phyloP scores from a whole-genome alignment of 1,140 invertebrate genomes.

The Daktulosphaira vitifoliae region DNA sequence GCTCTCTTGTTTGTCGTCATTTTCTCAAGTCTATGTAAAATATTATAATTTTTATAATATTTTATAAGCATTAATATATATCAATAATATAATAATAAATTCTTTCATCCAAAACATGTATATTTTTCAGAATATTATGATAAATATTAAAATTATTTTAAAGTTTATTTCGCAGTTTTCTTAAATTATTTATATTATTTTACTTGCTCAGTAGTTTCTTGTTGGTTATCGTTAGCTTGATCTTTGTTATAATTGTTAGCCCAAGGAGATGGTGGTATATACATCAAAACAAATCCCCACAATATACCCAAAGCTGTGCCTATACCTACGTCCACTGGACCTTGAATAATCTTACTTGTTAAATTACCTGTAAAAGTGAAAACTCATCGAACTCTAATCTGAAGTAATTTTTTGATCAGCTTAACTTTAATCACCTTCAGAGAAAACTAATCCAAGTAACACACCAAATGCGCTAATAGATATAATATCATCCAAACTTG shows the following conservation, averaged over 20 bases:
- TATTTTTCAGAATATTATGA: too few relatives aligned
- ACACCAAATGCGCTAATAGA: conserved; percentile 67
- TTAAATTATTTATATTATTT: too few relatives aligned
- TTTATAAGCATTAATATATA: too few relatives aligned
- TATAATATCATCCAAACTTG: conserved; percentile 67
- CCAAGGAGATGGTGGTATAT: conserved; percentile 42
- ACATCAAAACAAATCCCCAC: conserved; percentile 46
- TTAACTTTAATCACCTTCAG: conserved; percentile 47
- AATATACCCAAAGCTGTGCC: conserved; percentile 47
- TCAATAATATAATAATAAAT: too few relatives aligned
- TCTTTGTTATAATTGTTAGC: neutral
- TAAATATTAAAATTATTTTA: too few relatives aligned
- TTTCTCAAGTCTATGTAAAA: neutral
- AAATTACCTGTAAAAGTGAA: conserved; percentile 35
- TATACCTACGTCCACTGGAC: conserved; percentile 49
- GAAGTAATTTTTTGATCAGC: too few relatives aligned
- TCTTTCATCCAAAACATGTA: too few relatives aligned
- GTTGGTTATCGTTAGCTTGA: neutral
- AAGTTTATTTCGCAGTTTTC: too few relatives aligned
- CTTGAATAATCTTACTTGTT: conserved; percentile 47
- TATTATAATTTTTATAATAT: too few relatives aligned
- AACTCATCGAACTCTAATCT: too few relatives aligned
- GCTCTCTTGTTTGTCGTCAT: conserved; percentile 41
- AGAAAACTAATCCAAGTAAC: conserved; percentile 51
- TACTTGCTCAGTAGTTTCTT: too few relatives aligned